These are phyloP conservation scores for Papilio elwesi DNA, from an alignment of 2,888 invertebrate species.

Conservation along the genomic window DNA sequence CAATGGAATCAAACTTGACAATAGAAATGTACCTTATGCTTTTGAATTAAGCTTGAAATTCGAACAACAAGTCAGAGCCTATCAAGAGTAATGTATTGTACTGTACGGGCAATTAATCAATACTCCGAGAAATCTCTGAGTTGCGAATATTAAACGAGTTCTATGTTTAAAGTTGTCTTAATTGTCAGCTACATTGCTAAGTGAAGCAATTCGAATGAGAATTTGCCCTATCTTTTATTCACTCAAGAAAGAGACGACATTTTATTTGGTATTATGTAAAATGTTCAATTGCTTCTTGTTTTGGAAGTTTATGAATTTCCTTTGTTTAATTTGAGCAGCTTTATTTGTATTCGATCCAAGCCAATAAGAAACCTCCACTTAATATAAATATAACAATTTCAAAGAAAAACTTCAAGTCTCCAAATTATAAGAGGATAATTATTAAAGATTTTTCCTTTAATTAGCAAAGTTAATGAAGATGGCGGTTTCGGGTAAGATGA, in stretches of 20 bases:
- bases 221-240: conserved; percentile 13
- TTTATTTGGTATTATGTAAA: conserved; percentile 5
- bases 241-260: neutral
- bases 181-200: neutral
- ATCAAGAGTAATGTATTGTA: conserved; percentile 11
- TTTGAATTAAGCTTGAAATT: conserved; percentile 16
- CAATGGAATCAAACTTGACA: conserved; percentile 12
- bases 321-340: neutral
- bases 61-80: neutral
- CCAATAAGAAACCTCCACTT: no score
- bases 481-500: conserved; percentile 27
- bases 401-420: conserved; percentile 1
- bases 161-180: conserved; percentile 28
- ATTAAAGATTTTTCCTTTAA: conserved; percentile 33
- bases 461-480: conserved; percentile 34
- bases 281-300: neutral
- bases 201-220: neutral
- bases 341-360: neutral
- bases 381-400: neutral
- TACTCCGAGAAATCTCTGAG: conserved; percentile 33
- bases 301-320: neutral
- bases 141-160: conserved; percentile 37
- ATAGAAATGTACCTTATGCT: conserved; percentile 10
- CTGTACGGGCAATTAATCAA: conserved; percentile 32
- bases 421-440: conserved; percentile 24